phyloP scores from a whole-genome alignment of 2,113 vertebrate genomes.

The Mystacornis crossleyi region DNA sequence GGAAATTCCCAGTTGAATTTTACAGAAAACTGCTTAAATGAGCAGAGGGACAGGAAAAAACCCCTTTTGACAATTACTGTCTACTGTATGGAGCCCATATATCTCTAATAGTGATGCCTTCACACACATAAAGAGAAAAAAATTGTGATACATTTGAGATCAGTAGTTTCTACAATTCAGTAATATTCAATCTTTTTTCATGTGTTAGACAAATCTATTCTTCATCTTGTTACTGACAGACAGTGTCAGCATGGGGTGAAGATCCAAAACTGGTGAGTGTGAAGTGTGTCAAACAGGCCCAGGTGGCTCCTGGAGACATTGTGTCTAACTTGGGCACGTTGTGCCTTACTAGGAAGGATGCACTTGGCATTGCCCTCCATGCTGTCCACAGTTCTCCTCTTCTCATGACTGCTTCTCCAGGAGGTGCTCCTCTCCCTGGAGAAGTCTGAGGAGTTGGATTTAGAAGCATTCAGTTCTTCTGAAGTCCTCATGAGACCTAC shows the following conservation, averaged over 20 bases:
- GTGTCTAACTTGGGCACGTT: neutral
- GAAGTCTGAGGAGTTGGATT: neutral
- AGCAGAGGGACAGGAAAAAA: neutral
- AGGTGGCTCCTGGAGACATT: neutral
- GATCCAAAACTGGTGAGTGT: neutral
- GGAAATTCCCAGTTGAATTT: constrained; percentile 58
- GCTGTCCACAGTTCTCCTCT: neutral
- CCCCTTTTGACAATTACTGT: neutral
- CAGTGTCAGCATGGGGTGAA: neutral
- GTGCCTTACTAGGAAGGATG: neutral
- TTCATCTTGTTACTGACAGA: neutral
- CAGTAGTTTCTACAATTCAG: neutral
- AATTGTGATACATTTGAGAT: fast-evolving
- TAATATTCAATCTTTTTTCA: neutral
- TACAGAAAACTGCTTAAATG: constrained; percentile 43
- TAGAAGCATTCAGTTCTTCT: fast-evolving
- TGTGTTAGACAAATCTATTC: neutral
- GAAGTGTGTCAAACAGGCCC: neutral
- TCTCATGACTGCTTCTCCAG: neutral
- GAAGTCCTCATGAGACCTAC: neutral
- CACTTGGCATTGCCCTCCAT: neutral
- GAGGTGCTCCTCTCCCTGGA: neutral
- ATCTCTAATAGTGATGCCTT: neutral
- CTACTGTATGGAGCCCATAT: neutral
- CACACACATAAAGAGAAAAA: neutral